Evolutionary conservation across 2,113 vertebrate genomes (phyloP).

Genomic region (Oenanthe melanoleuca): DNA sequence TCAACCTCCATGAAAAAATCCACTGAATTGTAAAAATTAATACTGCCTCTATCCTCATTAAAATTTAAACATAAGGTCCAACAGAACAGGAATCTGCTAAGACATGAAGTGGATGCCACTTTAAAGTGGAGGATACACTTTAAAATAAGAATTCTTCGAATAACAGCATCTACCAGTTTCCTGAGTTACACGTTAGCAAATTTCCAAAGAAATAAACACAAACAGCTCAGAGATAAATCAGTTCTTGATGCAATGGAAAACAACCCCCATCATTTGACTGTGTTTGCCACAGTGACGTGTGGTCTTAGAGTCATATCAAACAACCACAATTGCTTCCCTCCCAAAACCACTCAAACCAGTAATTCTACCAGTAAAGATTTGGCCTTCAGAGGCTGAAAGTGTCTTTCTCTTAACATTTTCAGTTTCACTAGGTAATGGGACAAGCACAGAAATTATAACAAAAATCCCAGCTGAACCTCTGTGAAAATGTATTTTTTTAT

Average conservation of each 20-base stretch:
- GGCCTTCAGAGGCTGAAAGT: background rate
- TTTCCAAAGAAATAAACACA: background rate
- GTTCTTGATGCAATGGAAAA: background rate
- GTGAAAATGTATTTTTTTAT: rapidly evolving
- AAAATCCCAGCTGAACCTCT: background rate
- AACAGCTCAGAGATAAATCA: background rate
- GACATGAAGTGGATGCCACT: background rate
- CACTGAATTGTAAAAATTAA: background rate
- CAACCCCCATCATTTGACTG: background rate
- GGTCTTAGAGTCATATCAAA: background rate
- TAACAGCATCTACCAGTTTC: background rate
- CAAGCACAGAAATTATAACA: background rate
- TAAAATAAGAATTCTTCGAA: background rate
- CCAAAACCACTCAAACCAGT: rapidly evolving
- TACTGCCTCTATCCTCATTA: background rate
- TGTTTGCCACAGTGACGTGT: rapidly evolving
- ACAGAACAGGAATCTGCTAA: background rate
- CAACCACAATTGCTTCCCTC: background rate
- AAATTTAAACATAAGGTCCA: background rate
- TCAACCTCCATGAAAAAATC: background rate
- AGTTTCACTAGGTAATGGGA: background rate
- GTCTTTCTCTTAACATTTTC: background rate
- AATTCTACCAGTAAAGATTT: background rate
- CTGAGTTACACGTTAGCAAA: background rate
- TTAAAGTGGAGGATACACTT: background rate